Evolutionary conservation across 2,888 invertebrate genomes (phyloP).

Genomic region (Drosophila algonquin): DNA sequence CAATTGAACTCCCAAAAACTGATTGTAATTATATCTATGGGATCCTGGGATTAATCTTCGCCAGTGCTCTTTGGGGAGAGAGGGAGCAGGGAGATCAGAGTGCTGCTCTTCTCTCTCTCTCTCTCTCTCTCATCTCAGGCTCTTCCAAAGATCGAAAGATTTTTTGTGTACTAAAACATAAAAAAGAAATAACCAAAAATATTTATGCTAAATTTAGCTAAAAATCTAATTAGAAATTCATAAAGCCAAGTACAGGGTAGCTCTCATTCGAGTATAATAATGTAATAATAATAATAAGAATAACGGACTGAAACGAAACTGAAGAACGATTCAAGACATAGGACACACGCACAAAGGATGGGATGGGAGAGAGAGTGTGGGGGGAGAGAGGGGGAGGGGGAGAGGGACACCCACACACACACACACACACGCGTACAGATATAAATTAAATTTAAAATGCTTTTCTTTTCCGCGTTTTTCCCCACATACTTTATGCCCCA

Average conservation of each 20-base stretch:
- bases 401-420: neutral
- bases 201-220: no score
- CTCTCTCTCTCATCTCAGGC: no score
- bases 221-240: no score
- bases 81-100: no score
- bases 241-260: neutral
- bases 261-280: neutral
- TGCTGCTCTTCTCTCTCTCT: no score
- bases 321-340: conserved; percentile 6
- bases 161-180: no score
- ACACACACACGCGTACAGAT: conserved; percentile 9
- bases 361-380: neutral
- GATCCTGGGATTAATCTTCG: no score
- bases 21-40: no score
- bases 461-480: conserved; percentile 43
- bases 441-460: conserved; percentile 73
- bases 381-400: neutral
- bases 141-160: no score
- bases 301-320: conserved; percentile 13
- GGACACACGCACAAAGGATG: neutral
- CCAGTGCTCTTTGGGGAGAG: no score
- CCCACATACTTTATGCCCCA: neutral
- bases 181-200: no score
- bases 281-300: conserved; percentile 38
- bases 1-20: no score